Percentiles rank a stretch among this genome's conserved stretches.
phyloP scores from a whole-genome alignment of 1,140 invertebrate species.

The Pollicipes pollicipes region DNA sequence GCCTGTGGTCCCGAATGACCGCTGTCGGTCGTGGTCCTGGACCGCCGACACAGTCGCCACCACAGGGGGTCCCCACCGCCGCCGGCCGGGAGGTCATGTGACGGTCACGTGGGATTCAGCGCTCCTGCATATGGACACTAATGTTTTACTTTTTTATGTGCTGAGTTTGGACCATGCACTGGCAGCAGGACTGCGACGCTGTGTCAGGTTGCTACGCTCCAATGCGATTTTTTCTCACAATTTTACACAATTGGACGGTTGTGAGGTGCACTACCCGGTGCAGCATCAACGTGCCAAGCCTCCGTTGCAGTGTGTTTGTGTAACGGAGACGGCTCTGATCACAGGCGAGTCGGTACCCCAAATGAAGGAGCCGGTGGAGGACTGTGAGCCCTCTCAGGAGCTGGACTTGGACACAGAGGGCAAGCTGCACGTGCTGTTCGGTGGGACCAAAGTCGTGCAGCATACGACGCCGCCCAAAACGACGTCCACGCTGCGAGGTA shows the following conservation, averaged over 20 bases:
- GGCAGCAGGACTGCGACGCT: too few relatives aligned
- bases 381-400: slow-evolving; percentile 27
- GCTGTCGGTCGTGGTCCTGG: neutral
- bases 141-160: too few relatives aligned
- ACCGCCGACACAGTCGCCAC: neutral
- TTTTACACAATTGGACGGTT: too few relatives aligned
- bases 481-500: slow-evolving; percentile 41
- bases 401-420: slow-evolving; percentile 76
- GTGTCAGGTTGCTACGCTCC: too few relatives aligned
- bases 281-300: too few relatives aligned
- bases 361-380: slow-evolving; percentile 86
- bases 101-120: too few relatives aligned
- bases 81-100: slow-evolving; percentile 16
- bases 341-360: slow-evolving; percentile 92
- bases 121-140: too few relatives aligned
- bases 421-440: slow-evolving; percentile 85
- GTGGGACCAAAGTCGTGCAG: slow-evolving; percentile 93
- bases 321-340: too few relatives aligned
- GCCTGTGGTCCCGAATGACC: neutral
- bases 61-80: neutral
- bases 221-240: too few relatives aligned
- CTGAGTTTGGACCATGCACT: too few relatives aligned
- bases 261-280: too few relatives aligned
- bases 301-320: too few relatives aligned
- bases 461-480: slow-evolving; percentile 73